Conservation (phyloP, 92 coral and sea anemone species). For the Pocillopora meandrina region DNA sequence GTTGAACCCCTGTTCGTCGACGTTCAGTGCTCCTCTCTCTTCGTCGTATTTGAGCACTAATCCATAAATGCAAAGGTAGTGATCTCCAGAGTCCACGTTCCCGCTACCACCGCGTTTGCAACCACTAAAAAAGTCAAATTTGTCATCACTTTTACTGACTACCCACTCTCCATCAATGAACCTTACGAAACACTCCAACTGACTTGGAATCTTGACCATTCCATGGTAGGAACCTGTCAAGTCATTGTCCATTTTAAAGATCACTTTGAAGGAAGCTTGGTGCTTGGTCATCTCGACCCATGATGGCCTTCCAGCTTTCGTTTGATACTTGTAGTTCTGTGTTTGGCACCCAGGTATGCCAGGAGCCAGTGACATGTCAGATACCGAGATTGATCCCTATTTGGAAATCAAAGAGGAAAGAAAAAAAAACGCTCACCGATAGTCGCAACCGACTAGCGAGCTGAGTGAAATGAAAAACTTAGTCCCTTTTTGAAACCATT, state of each 20-base stretch:
- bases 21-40: conserved; percentile 22
- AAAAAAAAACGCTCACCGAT: not conserved
- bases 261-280: not conserved
- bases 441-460: no score
- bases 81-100: not conserved
- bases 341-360: conserved; percentile 51
- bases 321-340: conserved; percentile 32
- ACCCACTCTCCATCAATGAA: conserved; percentile 21
- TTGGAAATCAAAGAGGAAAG: not conserved
- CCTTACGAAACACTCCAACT: conserved; percentile 5
- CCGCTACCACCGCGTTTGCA: conserved; percentile 32
- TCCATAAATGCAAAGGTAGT: conserved; percentile 42
- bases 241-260: conserved; percentile 33
- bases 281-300: conserved; percentile 39
- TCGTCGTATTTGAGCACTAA: conserved; percentile 40
- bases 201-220: not conserved
- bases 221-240: conserved; percentile 12
- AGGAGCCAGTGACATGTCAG: conserved; percentile 20
- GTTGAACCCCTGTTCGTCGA: conserved; percentile 16
- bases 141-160: conserved; percentile 1
- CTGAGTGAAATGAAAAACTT: no score
- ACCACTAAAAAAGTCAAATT: conserved; percentile 24
- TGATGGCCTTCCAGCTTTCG: conserved; percentile 25
- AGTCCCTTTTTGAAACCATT: no score
- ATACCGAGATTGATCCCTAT: conserved; percentile 35